Evolutionary conservation across 2,113 vertebrate species (phyloP), one percentile per base, ranked within the genome.

Genomic region (Nesospiza acunhae): DNA sequence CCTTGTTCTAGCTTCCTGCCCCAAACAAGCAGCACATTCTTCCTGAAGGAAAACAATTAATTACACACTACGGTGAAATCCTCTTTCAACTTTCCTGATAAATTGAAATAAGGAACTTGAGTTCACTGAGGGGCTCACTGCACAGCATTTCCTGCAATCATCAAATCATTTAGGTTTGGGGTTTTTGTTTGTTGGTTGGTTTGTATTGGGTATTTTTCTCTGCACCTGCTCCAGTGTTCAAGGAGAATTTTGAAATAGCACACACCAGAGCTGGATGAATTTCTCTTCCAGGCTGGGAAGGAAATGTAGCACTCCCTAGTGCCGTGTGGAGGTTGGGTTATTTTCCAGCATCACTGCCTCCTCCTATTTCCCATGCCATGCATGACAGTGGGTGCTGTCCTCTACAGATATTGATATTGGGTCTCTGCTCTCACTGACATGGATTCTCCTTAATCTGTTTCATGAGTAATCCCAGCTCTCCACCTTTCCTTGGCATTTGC

Each of bases 31-130:
- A 93, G 30, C 72, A 90, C 80, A 84, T 84, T 92, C 79, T 66
- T 94, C 91, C 64, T 52, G 28, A 77, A 90, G 86, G 77, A 90
- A 90, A 94, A 81, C 62, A 95, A 93, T 44, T 39, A 92, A 95
- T 93, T 95, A 89, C 68, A 85, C 39, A 59, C 73, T 70, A 66
- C 1, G 4, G 35, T 81, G 72, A 93, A 92, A 75, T n/a, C 83
- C 33, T 84, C 76, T 96, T 93, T 97, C 56, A 94, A 72, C 76
- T 92, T 90, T 63, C 50, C 80, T 93, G 91, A 90, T 90, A 72
- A 84, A 88, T 53, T 81, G 72, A 69, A 93, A 59, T 60, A 72
- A 87, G 59, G 55, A 83, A 86, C 68, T 39, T 30, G 58, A 86
- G 79, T 86, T 95, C 88, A 72, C 22, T 2, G 9, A 86, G 39